Evolutionary conservation across 2,888 invertebrate species (phyloP).

Genomic region (Melipona bicolor): DNA sequence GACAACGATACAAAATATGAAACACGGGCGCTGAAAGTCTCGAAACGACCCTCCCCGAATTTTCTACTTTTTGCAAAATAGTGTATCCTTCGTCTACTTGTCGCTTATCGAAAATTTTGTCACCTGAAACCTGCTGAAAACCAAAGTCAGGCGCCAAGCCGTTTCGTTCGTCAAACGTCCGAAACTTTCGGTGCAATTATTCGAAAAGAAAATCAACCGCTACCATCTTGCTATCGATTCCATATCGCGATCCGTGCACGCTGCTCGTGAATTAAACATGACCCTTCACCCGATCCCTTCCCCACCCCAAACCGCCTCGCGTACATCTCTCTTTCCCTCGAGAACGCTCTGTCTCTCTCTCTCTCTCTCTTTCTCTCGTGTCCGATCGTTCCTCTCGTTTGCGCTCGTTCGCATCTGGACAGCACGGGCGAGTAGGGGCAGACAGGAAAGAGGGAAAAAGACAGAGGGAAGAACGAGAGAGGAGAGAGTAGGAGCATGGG

Average conservation of each 20-base stretch:
- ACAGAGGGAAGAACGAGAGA: constrained; percentile 37
- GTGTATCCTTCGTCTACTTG: no score
- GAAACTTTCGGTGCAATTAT: constrained; percentile 15
- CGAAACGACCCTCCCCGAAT: not conserved
- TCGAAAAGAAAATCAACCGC: constrained; percentile 46
- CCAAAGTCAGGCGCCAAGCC: no score
- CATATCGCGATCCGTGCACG: constrained; percentile 42
- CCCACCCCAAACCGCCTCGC: constrained; percentile 5
- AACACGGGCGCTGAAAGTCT: not conserved
- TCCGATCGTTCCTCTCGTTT: not conserved
- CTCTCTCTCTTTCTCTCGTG: not conserved
- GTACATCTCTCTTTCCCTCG: constrained; percentile 19
- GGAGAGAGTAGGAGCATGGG: constrained; percentile 55
- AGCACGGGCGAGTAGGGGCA: not conserved
- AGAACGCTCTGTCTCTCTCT: not conserved
- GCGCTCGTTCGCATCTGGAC: not conserved
- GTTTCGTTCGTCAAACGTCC: not conserved
- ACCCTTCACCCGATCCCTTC: constrained; percentile 44
- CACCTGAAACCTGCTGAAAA: no score
- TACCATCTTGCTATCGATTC: constrained; percentile 53
- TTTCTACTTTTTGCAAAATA: no score
- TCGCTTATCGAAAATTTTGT: no score
- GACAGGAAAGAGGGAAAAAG: constrained; percentile 12
- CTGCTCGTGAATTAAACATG: constrained; percentile 65
- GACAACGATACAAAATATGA: not conserved